Conservation (phyloP, 35 echinoderm and acorn worm species). For the Anneissia japonica region DNA sequence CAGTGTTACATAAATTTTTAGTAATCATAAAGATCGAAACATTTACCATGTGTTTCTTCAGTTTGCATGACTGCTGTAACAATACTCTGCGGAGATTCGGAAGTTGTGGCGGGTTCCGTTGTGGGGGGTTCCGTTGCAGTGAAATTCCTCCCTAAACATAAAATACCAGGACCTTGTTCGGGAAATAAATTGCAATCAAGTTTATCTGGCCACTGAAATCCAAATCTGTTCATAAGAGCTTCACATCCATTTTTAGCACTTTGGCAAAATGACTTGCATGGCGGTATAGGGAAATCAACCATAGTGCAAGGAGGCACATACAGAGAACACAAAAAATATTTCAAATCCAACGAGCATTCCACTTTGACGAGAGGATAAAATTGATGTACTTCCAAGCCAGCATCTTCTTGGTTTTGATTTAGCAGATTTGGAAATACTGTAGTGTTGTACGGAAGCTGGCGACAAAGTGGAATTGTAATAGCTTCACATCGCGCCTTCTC, state of each 20-base stretch:
- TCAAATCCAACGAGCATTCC: slow-evolving; percentile 9
- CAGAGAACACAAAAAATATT: slow-evolving; percentile 14
- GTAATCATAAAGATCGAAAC: no score
- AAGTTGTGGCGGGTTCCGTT: no score
- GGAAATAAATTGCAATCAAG: slow-evolving; percentile 3
- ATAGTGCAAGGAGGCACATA: slow-evolving; percentile 18
- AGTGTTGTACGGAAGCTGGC: background rate
- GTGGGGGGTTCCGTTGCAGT: no score
- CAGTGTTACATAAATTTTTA: no score
- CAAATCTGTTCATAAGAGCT: slow-evolving; percentile 9
- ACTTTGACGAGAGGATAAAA: slow-evolving; percentile 33
- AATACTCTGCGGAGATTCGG: no score
- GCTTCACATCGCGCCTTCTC: background rate
- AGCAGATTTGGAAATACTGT: slow-evolving; percentile 11
- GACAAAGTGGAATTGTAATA: slow-evolving; percentile 14
- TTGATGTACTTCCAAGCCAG: slow-evolving; percentile 33
- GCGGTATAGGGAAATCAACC: background rate
- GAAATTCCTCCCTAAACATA: background rate
- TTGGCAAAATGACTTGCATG: slow-evolving; percentile 1
- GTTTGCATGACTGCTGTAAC: no score
- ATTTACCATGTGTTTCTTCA: no score
- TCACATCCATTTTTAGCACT: background rate
- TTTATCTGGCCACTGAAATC: background rate
- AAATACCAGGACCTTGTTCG: background rate
- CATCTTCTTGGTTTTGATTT: background rate